Base-by-base conservation (phyloP, 2,888 invertebrate genomes). In the Callyntrura guangdongensis region DNA sequence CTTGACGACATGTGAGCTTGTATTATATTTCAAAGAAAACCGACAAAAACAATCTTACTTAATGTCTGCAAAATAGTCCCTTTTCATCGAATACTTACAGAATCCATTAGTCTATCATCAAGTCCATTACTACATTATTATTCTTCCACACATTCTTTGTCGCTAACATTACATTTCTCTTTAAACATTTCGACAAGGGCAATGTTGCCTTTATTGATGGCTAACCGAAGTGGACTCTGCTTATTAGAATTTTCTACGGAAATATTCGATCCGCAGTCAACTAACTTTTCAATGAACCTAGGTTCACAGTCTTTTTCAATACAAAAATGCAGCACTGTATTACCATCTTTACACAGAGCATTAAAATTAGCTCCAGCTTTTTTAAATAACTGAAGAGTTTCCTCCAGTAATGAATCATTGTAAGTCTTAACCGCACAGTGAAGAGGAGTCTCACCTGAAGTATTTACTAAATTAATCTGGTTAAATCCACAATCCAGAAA, bases 361-460 rank as follows among this genome's bases (percentile, higher is more conserved):
- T 82, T 82, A 9, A 82, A 64, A 20, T 82, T 25, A 1, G 64
- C 82, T 0, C 47, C 64, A 11, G 3, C 1, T 11, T 17, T 12
- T 61, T 47, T 1, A 47, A 82, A 64, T 20, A 82, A 25, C 11
- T 45, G 12, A 4, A 82, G 17, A 0, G 61, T 61, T 27, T 59
- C 22, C 11, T 22, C 4, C 0, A 1, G 17, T 20, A 82, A 12
- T 6, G 22, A 22, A 20, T 82, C 64, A 11, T 22, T 0, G 14
- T 64, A 82, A 9, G 82, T 82, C 14, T 82, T 82, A 20, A 82
- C 45, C 1, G 82, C 82, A 64, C 82, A 82, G 0, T 47, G 61
- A 0, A 82, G 45, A 0, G 64, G 36, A 4, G 82, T 82, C 8
- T 11, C n/a, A 9, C 64, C 64, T 5, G 12, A 5, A 20, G 12